Base-by-base conservation (phyloP, 2,797 vertebrate species). In the Dromococcyx pavoninus region DNA sequence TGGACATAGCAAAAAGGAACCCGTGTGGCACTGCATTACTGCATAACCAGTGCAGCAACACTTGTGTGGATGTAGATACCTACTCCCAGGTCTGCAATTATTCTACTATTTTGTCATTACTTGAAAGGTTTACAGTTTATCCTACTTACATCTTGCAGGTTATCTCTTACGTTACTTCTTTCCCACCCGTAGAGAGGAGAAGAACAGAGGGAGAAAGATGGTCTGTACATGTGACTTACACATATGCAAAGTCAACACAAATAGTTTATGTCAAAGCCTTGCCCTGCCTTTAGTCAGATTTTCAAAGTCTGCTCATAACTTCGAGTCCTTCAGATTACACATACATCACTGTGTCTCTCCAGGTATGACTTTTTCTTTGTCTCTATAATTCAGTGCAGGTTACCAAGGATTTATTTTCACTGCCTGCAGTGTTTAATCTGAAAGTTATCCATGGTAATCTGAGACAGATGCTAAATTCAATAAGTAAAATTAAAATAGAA, bases 301-400 rank as follows among this genome's bases (percentile, higher is more conserved):
- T 81, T 37, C 25, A 18, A 66, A 57, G 35, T 56, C 56, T 78
- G 30, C n/a, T 77, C 23, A 61, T 64, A 76, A 56, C 17, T 53
- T 30, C 35, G 39, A 60, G 60, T 7, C 19, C 13, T 15, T 65
- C 22, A 23, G 28, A 39, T 32, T 37, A 32, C 41, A 51, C 35
- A 35, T 6, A 32, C 14, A 39, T 24, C 23, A 15, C 3, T 21
- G 2, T 13, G 17, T 7, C 53, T 77, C 57, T 33, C 81, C 51
- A 35, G 54, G 7, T 48, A n/a, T 3, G 14, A 48, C 21, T 74
- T 19, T 39, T 78, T 69, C 46, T 48, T 5, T 51, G 15, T 48
- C 61, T n/a, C n/a, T n/a, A n/a, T n/a, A 58, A 69, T 28, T 70
- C 0, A 0, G 24, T 23, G 35, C 22, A 56, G 28, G 30, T 60